Evolutionary conservation across 2,113 vertebrate species (phyloP).

Genomic region (Sebastes schlegelii): DNA sequence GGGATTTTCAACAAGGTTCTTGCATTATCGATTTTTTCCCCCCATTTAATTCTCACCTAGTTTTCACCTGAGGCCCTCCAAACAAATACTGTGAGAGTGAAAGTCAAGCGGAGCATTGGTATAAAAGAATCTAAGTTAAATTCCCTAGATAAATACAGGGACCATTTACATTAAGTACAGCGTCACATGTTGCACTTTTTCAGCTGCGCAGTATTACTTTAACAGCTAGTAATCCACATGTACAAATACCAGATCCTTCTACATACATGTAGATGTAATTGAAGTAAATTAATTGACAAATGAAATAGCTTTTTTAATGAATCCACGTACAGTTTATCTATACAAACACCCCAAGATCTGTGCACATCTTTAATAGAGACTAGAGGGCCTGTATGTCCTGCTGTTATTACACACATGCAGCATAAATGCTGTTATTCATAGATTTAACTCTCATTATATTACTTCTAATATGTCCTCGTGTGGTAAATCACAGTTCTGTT

Average conservation of each 20-base stretch:
- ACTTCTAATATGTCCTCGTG: constrained; percentile 5
- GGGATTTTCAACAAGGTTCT: not conserved
- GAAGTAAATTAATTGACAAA: not conserved
- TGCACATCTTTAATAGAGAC: not conserved
- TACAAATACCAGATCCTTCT: not conserved
- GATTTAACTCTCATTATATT: constrained; percentile 10
- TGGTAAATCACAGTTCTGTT: not conserved
- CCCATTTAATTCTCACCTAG: not conserved
- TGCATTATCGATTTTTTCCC: constrained; percentile 11
- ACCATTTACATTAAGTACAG: not conserved
- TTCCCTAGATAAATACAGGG: not conserved
- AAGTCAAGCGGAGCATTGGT: not conserved
- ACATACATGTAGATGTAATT: not conserved
- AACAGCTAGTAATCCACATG: not conserved
- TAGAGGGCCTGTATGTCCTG: not conserved
- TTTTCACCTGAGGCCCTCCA: constrained; percentile 2
- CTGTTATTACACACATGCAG: not conserved
- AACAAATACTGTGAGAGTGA: not conserved
- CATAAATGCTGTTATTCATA: not conserved
- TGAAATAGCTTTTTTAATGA: constrained; percentile 1
- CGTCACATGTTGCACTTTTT: not conserved
- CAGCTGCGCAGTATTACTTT: not conserved
- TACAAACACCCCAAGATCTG: not conserved
- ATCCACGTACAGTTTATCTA: not conserved
- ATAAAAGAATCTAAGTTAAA: not conserved